Conservation (phyloP, 2,888 invertebrate species). For the Rosalia funebris region DNA sequence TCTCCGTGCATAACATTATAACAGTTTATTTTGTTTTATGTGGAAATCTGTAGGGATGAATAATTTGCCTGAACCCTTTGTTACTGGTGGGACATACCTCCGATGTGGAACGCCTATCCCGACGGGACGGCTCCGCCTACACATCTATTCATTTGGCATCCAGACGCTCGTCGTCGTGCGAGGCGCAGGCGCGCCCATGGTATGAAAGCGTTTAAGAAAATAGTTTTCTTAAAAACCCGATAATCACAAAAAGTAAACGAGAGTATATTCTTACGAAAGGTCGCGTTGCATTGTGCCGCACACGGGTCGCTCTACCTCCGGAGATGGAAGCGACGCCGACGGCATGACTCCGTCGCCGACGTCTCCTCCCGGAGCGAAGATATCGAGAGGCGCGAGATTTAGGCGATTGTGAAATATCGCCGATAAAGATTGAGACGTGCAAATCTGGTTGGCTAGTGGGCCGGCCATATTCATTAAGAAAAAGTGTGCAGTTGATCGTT, state of each 20-base stretch:
- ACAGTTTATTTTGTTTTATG: slow-evolving; percentile 58
- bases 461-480: slow-evolving; percentile 60
- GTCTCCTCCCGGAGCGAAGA: slow-evolving; percentile 13
- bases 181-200: slow-evolving; percentile 55
- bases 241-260: slow-evolving; percentile 1
- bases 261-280: not conserved
- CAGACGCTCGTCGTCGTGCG: slow-evolving; percentile 48
- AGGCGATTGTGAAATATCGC: slow-evolving; percentile 45
- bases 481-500: slow-evolving; percentile 59
- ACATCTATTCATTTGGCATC: slow-evolving; percentile 60
- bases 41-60: slow-evolving; percentile 63
- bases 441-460: slow-evolving; percentile 61
- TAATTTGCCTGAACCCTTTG: slow-evolving; percentile 63
- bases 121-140: slow-evolving; percentile 61
- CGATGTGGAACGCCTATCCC: slow-evolving; percentile 59
- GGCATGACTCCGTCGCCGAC: slow-evolving; percentile 25
- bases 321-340: slow-evolving; percentile 25
- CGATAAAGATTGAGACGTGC: slow-evolving; percentile 51
- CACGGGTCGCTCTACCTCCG: not conserved
- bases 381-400: slow-evolving; percentile 22
- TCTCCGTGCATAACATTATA: slow-evolving; percentile 51
- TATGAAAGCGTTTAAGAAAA: slow-evolving; percentile 50
- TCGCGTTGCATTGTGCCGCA: not conserved
- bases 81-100: slow-evolving; percentile 61
- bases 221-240: slow-evolving; percentile 28